These are phyloP conservation scores for Rhombomys opimus DNA, from an alignment of 2,113 vertebrate species.

Conservation along the genomic window DNA sequence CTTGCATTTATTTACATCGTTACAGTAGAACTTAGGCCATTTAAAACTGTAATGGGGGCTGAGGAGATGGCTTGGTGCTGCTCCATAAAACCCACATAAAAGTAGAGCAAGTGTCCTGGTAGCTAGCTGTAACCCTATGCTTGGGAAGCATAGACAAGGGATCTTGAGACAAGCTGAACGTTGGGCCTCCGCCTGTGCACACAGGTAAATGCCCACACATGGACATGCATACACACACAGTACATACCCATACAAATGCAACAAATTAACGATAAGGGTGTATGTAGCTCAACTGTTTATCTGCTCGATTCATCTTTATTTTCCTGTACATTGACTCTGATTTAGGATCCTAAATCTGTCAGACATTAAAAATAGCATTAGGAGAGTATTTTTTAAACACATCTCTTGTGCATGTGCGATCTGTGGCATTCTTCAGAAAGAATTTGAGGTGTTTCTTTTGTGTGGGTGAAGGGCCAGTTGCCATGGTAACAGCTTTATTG, in stretches of 20 bases:
- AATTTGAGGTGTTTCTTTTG: background rate
- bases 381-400: constrained; percentile 34
- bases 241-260: background rate
- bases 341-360: constrained; percentile 11
- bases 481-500: constrained; percentile 26
- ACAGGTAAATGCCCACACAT: too few species aligned
- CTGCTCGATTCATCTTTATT: background rate
- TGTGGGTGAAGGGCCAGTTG: constrained; percentile 53
- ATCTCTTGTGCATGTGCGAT: constrained; percentile 18
- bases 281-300: background rate
- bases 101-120: background rate
- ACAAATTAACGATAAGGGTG: background rate
- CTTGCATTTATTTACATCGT: constrained; percentile 10
- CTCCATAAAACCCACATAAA: background rate
- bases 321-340: background rate
- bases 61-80: background rate
- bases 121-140: background rate
- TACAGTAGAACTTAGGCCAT: background rate
- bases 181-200: background rate
- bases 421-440: constrained; percentile 30
- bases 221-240: too few species aligned
- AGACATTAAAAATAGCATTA: constrained; percentile 17
- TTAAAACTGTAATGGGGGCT: background rate
- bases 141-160: too few species aligned
- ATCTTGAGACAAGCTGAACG: background rate